Base-by-base conservation (phyloP, 2,113 vertebrate species). In the Caranx melampygus region DNA sequence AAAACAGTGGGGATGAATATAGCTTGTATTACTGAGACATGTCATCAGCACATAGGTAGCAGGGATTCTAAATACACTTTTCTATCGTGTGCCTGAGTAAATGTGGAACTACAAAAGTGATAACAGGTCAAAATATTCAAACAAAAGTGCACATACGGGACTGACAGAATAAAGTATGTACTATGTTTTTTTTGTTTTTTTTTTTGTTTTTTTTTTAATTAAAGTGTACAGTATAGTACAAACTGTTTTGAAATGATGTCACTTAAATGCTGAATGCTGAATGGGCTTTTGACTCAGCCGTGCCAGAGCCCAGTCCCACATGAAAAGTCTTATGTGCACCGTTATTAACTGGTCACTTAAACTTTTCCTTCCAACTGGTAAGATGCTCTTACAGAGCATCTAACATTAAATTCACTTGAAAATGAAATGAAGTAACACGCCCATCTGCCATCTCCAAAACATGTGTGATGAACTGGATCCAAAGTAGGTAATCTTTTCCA, bases 21-120 rank as follows among this genome's bases (percentile, higher is more conserved):
- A 78, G 82, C 69, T 75, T 70, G 78, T 90, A 67, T 93, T 94
- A 92, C 93, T 66, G 79, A 76, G 82, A 90, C 88, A 84, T 93
- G 93, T 93, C 94, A 93, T 95, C 93, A 94, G 91, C 88, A 78
- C 57, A 88, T 69, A 89, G 83, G 83, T 82, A 68, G 64, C 51
- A 74, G 35, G 59, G 52, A 69, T 67, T 69, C 58, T 73, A n/a
- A 40, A 55, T 72, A 26, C 55, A 70, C 45, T 54, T 52, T 72
- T 51, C 72, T 26, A 75, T 72, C 58, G 69, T 44, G 78, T 79
- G 81, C 75, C 26, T 14, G 9, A 68, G 64, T 74, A 60, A 6
- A 71, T 86, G 13, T 72, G 37, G 35, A 55, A 42, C 14, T 51
- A 42, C 45, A 72, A 75, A 72, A 47, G 26, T 45, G 35, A 65